phyloP scores from a whole-genome alignment of 2,113 vertebrate species.

The Tupaia chinensis region DNA sequence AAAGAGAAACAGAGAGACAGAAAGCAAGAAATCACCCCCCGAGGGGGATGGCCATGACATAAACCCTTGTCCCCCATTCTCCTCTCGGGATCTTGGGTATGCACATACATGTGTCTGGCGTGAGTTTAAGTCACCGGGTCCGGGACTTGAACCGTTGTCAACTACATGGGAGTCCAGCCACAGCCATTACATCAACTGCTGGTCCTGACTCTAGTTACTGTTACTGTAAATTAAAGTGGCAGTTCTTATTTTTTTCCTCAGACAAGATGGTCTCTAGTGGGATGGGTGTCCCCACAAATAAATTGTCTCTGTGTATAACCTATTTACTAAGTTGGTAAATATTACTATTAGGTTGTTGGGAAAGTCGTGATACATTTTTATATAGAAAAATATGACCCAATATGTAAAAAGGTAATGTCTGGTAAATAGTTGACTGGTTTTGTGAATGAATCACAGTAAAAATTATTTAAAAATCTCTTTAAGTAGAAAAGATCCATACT shows the following conservation, averaged over 20 bases:
- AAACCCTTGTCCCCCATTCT: too few relatives aligned
- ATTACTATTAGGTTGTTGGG: background rate
- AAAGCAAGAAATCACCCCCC: too few relatives aligned
- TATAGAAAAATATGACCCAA: too few relatives aligned
- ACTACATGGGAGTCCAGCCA: too few relatives aligned
- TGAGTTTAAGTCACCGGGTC: too few relatives aligned
- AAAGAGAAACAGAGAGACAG: too few relatives aligned
- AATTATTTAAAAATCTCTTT: conserved; percentile 41
- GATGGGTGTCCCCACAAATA: background rate
- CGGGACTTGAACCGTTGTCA: too few relatives aligned
- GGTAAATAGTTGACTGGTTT: conserved; percentile 3
- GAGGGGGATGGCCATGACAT: too few relatives aligned
- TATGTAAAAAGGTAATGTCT: conserved; percentile 33
- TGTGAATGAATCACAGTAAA: conserved; percentile 9
- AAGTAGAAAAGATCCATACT: background rate
- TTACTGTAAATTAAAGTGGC: background rate
- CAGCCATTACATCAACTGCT: too few relatives aligned
- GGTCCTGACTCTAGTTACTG: background rate
- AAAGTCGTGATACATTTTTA: too few relatives aligned
- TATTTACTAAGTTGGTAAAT: background rate
- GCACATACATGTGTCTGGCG: too few relatives aligned
- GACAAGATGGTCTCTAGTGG: background rate
- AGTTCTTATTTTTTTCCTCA: conserved; percentile 30
- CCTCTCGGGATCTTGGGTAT: too few relatives aligned
- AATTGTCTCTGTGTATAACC: conserved; percentile 17